These are phyloP conservation scores for Nylanderia fulva DNA, from an alignment of 1,140 invertebrate species.

Conservation along the genomic window DNA sequence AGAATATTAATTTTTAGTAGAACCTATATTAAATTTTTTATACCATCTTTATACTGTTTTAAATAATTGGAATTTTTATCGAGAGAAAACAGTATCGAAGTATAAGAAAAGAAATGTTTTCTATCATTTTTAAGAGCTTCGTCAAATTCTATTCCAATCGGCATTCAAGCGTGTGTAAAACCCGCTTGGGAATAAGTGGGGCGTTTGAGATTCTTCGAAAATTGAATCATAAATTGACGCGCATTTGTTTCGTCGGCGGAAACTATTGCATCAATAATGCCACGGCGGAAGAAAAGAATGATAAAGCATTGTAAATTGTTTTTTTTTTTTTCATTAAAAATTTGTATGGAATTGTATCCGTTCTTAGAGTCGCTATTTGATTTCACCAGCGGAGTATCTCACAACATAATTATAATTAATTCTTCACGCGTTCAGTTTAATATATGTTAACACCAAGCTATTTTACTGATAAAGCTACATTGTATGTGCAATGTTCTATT, in stretches of 20 bases:
- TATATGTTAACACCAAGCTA: background rate
- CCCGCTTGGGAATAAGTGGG: background rate
- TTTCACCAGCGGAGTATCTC: background rate
- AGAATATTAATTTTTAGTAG: no score
- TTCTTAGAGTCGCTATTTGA: background rate
- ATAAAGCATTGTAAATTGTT: constrained; percentile 51
- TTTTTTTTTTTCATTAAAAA: constrained; percentile 63
- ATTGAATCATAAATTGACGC: constrained; percentile 76
- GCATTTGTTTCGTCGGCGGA: constrained; percentile 68
- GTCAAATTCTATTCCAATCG: constrained; percentile 9
- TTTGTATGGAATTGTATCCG: constrained; percentile 59
- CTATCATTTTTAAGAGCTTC: constrained; percentile 6
- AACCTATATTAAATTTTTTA: no score
- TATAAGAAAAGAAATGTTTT: background rate
- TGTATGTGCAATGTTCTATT: background rate
- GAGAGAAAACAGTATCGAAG: background rate
- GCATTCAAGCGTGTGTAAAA: background rate
- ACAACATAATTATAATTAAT: constrained; percentile 18
- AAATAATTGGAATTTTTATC: background rate
- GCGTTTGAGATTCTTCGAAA: constrained; percentile 63
- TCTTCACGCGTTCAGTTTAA: background rate
- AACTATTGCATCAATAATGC: constrained; percentile 64
- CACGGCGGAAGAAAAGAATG: constrained; percentile 26
- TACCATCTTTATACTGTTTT: background rate
- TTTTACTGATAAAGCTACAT: background rate